phyloP scores from a whole-genome alignment of 2,113 vertebrate species.

The Gymnarchus niloticus region DNA sequence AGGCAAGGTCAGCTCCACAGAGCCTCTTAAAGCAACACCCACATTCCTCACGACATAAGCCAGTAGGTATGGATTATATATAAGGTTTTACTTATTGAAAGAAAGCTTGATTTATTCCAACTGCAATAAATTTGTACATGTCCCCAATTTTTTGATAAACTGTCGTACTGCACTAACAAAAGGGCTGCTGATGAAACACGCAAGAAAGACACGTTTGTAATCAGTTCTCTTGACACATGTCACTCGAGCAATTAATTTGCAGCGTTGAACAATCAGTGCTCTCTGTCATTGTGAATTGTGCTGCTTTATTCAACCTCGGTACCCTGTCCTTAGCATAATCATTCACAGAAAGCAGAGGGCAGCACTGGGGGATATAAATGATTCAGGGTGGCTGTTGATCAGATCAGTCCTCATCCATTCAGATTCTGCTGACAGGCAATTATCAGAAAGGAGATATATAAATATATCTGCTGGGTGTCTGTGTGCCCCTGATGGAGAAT shows the following conservation, averaged over 20 bases:
- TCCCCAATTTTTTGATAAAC: background rate
- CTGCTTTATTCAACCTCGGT: background rate
- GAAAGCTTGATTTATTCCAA: background rate
- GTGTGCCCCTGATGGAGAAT: background rate
- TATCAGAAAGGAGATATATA: background rate
- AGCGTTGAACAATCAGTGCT: background rate
- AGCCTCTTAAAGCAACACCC: background rate
- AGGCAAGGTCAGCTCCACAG: background rate
- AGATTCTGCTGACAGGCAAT: slow-evolving; percentile 11
- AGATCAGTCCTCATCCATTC: background rate
- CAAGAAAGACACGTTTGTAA: background rate
- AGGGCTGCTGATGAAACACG: background rate
- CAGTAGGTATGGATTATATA: background rate
- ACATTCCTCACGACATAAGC: background rate
- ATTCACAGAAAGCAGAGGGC: background rate
- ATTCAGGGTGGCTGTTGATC: background rate
- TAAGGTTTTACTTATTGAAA: background rate
- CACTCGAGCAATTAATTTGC: slow-evolving; percentile 1
- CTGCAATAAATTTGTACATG: background rate
- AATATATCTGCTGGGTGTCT: background rate
- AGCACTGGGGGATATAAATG: background rate
- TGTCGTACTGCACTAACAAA: background rate
- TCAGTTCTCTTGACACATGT: background rate
- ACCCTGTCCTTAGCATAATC: background rate
- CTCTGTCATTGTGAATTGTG: background rate